phyloP scores from a whole-genome alignment of 1,140 invertebrate species.

The Pantala flavescens region DNA sequence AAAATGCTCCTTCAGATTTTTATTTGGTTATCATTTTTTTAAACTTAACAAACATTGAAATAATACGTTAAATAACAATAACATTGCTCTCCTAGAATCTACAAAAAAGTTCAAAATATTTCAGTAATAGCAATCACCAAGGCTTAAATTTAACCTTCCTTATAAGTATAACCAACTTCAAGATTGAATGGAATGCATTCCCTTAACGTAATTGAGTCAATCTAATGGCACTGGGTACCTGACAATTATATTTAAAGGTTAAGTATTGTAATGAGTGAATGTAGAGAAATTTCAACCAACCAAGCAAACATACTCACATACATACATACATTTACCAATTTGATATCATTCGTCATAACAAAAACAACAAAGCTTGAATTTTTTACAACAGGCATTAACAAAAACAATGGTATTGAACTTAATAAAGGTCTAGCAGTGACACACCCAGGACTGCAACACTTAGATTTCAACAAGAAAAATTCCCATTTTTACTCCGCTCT shows the following conservation, averaged over 20 bases:
- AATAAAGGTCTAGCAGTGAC: neutral
- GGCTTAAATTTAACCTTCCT: neutral
- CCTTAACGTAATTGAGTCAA: neutral
- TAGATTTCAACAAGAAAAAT: neutral
- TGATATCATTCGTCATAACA: neutral
- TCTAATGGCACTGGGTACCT: neutral
- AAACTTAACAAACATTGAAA: constrained; percentile 8
- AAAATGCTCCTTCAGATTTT: neutral
- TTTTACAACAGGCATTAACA: neutral
- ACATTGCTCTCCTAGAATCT: neutral
- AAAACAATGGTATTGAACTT: neutral
- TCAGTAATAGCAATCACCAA: neutral
- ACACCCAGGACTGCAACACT: neutral
- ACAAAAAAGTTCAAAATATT: neutral
- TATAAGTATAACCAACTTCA: neutral
- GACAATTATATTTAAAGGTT: neutral
- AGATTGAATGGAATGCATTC: neutral
- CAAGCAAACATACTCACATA: neutral
- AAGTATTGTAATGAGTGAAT: neutral
- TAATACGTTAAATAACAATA: constrained; percentile 5
- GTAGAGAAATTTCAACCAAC: neutral
- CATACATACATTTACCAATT: neutral
- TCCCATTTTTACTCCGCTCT: neutral
- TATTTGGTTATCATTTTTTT: neutral
- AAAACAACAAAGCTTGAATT: neutral